Evolutionary conservation across 2,113 vertebrate species (phyloP).

Genomic region (Gymnocephalus cernua): DNA sequence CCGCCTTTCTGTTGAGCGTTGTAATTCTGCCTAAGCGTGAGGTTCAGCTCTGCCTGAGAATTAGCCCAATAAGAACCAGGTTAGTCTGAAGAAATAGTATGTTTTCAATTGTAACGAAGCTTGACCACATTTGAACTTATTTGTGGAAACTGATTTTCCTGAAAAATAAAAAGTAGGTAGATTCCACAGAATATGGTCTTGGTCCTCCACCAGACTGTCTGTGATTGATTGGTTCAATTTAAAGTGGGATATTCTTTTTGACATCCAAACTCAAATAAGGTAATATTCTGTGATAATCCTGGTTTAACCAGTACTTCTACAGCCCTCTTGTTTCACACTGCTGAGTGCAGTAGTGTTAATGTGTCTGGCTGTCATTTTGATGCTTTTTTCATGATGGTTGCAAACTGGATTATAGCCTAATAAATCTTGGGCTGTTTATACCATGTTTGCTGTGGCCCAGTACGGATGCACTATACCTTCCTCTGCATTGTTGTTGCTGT

Average conservation of each 20-base stretch:
- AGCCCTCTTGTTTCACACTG: background rate
- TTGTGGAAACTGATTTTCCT: background rate
- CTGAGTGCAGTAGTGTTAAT: background rate
- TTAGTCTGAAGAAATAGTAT: background rate
- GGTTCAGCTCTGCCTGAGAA: background rate
- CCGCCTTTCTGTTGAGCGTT: background rate
- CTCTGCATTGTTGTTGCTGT: background rate
- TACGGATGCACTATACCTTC: background rate
- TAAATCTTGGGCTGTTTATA: background rate
- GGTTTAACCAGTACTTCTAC: background rate
- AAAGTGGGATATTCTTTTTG: background rate
- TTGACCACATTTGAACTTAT: background rate
- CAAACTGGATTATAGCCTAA: constrained; percentile 21
- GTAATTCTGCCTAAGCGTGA: background rate
- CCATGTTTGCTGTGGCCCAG: background rate
- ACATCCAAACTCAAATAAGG: background rate
- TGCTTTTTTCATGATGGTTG: constrained; percentile 1
- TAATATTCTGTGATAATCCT: background rate
- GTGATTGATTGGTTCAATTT: background rate
- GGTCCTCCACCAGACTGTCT: background rate
- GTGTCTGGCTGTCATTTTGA: background rate
- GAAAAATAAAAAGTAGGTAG: background rate
- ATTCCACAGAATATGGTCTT: background rate
- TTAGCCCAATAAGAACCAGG: background rate
- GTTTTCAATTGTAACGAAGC: background rate